Percentiles rank a stretch among this genome's conserved stretches.
Conservation (phyloP, 2,113 vertebrate species). For the Gorsachius goisagi region DNA sequence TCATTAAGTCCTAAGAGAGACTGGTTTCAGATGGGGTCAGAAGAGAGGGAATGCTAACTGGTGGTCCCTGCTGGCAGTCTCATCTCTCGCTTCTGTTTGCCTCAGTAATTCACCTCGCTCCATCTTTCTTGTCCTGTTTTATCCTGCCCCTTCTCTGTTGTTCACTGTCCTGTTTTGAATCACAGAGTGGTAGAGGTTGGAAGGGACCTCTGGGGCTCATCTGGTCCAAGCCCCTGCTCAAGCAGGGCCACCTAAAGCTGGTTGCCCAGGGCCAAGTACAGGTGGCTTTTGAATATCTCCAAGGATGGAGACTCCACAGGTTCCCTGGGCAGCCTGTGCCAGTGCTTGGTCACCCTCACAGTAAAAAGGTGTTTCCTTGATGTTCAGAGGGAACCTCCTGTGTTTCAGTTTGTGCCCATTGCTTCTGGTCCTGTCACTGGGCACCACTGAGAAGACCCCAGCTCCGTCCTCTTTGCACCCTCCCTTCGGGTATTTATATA, state of each 20-base stretch:
- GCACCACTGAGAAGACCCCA: background rate
- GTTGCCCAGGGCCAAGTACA: background rate
- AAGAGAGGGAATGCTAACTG: background rate
- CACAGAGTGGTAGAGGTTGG: background rate
- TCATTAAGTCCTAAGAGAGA: background rate
- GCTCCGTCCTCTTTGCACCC: fast-evolving
- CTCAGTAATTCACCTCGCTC: background rate
- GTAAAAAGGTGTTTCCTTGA: background rate
- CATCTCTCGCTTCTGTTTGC: background rate
- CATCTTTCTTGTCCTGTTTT: background rate
- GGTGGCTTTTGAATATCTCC: background rate
- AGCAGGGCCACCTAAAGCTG: background rate
- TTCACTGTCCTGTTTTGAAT: background rate
- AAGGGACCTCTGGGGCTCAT: background rate
- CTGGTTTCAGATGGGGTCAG: background rate
- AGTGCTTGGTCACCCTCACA: background rate
- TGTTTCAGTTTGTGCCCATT: background rate
- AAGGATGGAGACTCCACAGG: background rate
- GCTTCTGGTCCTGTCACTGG: background rate
- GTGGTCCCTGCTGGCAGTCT: background rate
- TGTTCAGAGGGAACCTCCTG: background rate
- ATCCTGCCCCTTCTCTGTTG: background rate
- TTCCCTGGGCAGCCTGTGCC: background rate
- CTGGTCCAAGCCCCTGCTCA: background rate
- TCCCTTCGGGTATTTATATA: background rate